Evolutionary conservation across 2,797 vertebrate species (phyloP), one percentile per base, ranked within the genome.

Genomic region (Chaetodon trifasciatus): DNA sequence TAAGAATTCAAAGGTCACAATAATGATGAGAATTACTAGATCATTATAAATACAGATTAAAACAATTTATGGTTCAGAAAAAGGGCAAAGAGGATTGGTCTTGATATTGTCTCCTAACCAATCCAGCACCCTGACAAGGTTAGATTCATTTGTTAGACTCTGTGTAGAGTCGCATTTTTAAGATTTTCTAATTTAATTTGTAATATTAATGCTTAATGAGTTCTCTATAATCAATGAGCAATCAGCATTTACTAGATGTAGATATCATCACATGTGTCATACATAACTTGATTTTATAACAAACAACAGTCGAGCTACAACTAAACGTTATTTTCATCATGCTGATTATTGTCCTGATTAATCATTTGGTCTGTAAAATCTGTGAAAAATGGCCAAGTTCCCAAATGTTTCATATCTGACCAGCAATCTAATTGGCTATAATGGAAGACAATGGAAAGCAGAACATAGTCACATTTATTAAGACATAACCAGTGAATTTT

Each of bases 1-100:
- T 46, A 61, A 37, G 8, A 70, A 75, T 49, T 32, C 47, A 70
- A 64, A 75, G 77, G 76, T 84, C 47, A 75, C 9, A 46, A 67
- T 66, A 65, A 80, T 19, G 5, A 62, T 56, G 40, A 44, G 63
- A 32, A 58, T 74, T 68, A 68, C 35, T 8, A 8, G 8, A 68
- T 32, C 35, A 65, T 44, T 73, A 58, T 13, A 10, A 76, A 62
- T 28, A 28, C 37, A 62, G 15, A 61, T 65, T 42, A 46, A 42
- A 56, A 61, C 57, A 35, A 63, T 67, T 12, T 11, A 37, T 42
- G 35, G 19, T 42, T 58, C 12, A 58, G 44, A 72, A 70, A 70
- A 10, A 13, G 16, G 47, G 21, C 57, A 70, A 32, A 35, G 10
- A 42, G 7, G 8, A 64, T 21, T 56, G 56, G 19, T 60, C 44